A percentile compares a stretch with the other conserved stretches of the same genome.
Evolutionary conservation across 1,140 invertebrate genomes (phyloP).

Genomic region (Drosophila bipectinata): DNA sequence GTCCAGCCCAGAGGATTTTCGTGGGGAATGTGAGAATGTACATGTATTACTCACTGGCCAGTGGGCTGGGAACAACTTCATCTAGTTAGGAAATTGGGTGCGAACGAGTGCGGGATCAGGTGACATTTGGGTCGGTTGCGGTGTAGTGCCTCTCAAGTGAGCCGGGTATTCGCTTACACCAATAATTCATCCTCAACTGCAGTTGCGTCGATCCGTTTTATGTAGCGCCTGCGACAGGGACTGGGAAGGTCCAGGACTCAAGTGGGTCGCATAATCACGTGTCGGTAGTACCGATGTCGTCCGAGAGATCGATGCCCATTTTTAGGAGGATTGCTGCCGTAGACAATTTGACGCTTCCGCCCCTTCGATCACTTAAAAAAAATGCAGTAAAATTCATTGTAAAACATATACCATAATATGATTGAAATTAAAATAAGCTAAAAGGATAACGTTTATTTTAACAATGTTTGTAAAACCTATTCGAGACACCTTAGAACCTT

Average conservation of each 20-base stretch:
- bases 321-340: slow-evolving; percentile 50
- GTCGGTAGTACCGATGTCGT: slow-evolving; percentile 36
- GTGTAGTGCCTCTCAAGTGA: slow-evolving; percentile 78
- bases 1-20: slow-evolving; percentile 23
- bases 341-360: slow-evolving; percentile 83
- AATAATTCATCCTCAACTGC: slow-evolving; percentile 79
- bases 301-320: slow-evolving; percentile 39
- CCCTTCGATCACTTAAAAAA: slow-evolving; percentile 5
- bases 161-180: slow-evolving; percentile 66
- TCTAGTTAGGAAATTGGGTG: slow-evolving; percentile 35
- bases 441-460: too few relatives aligned
- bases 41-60: slow-evolving; percentile 5
- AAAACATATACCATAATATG: too few relatives aligned
- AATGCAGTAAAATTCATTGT: not conserved
- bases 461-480: too few relatives aligned
- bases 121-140: slow-evolving; percentile 65
- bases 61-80: slow-evolving; percentile 11
- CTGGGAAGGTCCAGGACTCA: slow-evolving; percentile 49
- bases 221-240: slow-evolving; percentile 33
- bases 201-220: slow-evolving; percentile 75
- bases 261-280: slow-evolving; percentile 67
- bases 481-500: too few relatives aligned
- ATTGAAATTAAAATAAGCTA: too few relatives aligned
- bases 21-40: not conserved
- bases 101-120: slow-evolving; percentile 71